These are phyloP conservation scores for Chaetodon auriga DNA, from an alignment of 2,113 vertebrate genomes.

Conservation along the genomic window DNA sequence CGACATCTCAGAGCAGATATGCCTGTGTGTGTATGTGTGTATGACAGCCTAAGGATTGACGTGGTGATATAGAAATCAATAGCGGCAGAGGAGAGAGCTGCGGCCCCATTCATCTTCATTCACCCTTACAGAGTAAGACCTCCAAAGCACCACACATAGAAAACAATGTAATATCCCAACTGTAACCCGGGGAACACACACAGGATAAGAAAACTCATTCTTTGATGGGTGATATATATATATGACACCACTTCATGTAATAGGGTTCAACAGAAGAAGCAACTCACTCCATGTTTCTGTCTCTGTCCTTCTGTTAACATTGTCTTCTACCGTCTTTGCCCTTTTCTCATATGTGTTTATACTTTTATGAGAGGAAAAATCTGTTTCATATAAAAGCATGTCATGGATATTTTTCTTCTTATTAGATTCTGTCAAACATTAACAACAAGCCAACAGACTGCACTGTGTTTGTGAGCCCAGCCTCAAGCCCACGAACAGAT, in stretches of 20 bases:
- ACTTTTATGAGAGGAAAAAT: background rate
- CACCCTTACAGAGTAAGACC: constrained; percentile 29
- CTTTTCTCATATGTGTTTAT: background rate
- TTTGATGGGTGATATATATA: constrained; percentile 13
- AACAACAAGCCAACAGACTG: constrained; percentile 3
- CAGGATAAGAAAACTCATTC: background rate
- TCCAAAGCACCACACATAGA: constrained; percentile 38
- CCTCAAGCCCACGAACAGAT: background rate
- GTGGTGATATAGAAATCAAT: constrained; percentile 63
- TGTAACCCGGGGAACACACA: constrained; percentile 18
- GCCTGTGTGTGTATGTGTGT: constrained; percentile 15
- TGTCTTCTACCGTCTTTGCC: background rate
- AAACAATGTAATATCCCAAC: constrained; percentile 32
- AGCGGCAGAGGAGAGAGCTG: constrained; percentile 37
- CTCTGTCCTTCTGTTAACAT: background rate
- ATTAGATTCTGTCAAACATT: constrained; percentile 7
- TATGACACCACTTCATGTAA: background rate
- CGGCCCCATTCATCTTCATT: constrained; percentile 52
- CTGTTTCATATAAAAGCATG: background rate
- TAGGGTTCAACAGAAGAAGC: background rate
- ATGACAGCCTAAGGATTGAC: constrained; percentile 53
- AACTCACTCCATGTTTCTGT: background rate
- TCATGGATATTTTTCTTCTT: background rate
- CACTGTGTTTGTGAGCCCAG: background rate
- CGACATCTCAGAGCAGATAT: constrained; percentile 15